These are phyloP conservation scores for Corydoras sp. DNA, from an alignment of 2,113 vertebrate species.

Conservation along the genomic window DNA sequence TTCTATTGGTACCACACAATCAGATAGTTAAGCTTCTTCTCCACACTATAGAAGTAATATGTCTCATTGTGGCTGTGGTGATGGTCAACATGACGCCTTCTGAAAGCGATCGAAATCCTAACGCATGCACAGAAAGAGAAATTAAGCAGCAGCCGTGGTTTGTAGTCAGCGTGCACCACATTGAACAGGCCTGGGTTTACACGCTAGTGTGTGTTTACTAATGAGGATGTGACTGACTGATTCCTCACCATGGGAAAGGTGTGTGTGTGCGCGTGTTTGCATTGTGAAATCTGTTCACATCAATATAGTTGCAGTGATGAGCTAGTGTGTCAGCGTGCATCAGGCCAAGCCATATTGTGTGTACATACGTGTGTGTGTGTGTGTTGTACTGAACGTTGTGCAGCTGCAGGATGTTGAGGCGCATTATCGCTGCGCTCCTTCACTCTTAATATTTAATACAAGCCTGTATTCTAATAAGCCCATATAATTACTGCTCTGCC, in stretches of 20 bases:
- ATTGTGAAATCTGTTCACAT: not conserved
- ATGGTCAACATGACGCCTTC: too few species aligned
- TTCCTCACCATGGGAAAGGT: slow-evolving; percentile 8
- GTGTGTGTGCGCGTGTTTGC: not conserved
- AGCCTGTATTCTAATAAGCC: slow-evolving; percentile 58
- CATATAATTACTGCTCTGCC: slow-evolving; percentile 61
- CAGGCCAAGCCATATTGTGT: too few species aligned
- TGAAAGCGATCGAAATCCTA: too few species aligned
- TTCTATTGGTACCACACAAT: too few species aligned
- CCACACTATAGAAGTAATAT: too few species aligned
- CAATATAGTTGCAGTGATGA: too few species aligned
- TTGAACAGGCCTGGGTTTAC: not conserved
- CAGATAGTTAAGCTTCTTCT: too few species aligned
- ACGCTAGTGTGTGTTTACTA: slow-evolving; percentile 25
- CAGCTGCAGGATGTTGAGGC: slow-evolving; percentile 35
- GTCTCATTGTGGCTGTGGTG: too few species aligned
- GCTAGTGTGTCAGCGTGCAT: too few species aligned
- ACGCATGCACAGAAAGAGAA: not conserved
- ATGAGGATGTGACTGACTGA: slow-evolving; percentile 13
- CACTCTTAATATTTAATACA: slow-evolving; percentile 68
- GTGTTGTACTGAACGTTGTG: too few species aligned
- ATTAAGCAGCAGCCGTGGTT: not conserved
- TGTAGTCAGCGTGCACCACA: slow-evolving; percentile 9
- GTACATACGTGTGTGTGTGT: too few species aligned
- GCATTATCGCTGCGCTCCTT: slow-evolving; percentile 48